Percentiles rank a stretch among this genome's conserved stretches.
These are phyloP conservation scores for Nebria brevicollis DNA, from an alignment of 2,888 invertebrate species.

Conservation along the genomic window DNA sequence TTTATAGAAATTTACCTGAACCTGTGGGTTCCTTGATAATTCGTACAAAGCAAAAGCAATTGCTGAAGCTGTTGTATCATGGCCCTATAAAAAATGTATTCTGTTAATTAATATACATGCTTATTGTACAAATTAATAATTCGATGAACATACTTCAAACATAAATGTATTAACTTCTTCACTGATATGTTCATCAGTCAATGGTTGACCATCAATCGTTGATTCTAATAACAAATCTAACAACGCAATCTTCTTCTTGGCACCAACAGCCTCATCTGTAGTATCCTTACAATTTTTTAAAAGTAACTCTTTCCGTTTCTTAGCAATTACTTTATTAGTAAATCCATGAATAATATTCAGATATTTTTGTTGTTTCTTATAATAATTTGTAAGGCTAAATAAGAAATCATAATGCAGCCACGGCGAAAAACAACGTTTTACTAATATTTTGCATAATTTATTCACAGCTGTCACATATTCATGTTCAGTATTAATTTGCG, in stretches of 20 bases:
- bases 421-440: conserved; percentile 56
- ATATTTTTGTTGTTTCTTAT: conserved; percentile 66
- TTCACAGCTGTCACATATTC: conserved; percentile 78
- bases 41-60: conserved; percentile 66
- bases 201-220: conserved; percentile 68
- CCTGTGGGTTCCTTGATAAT: conserved; percentile 63
- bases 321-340: conserved; percentile 67
- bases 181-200: conserved; percentile 69
- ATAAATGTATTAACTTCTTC: conserved; percentile 79
- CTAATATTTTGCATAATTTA: conserved; percentile 57
- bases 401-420: conserved; percentile 65
- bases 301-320: conserved; percentile 56
- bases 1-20: conserved; percentile 57
- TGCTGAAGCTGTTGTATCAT: conserved; percentile 67
- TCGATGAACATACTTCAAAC: conserved; percentile 68
- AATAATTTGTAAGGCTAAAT: conserved; percentile 66
- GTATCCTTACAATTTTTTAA: conserved; percentile 34
- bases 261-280: conserved; percentile 59
- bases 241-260: conserved; percentile 72
- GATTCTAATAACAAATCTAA: conserved; percentile 73
- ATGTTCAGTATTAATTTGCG: conserved; percentile 74
- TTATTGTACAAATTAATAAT: conserved; percentile 10
- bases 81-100: conserved; percentile 59
- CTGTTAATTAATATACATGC: conserved; percentile 13
- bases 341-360: conserved; percentile 65